Evolutionary conservation across 1,140 invertebrate genomes (phyloP).

Genomic region (Panulirus ornatus): DNA sequence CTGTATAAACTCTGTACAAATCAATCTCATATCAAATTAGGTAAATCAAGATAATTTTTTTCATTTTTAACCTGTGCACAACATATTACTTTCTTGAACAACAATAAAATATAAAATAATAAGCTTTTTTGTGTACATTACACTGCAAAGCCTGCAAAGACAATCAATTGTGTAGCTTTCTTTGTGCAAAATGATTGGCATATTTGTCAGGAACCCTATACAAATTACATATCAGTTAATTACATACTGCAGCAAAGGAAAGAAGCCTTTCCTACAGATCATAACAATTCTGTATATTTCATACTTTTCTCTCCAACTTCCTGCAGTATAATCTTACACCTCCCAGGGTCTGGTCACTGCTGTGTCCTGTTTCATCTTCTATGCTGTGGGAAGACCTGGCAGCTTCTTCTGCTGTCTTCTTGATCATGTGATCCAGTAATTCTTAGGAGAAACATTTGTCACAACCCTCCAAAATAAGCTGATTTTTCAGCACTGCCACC

Average conservation of each 20-base stretch:
- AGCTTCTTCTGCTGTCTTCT: constrained; percentile 81
- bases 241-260: neutral
- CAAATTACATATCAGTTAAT: neutral
- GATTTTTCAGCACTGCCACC: constrained; percentile 90
- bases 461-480: constrained; percentile 90
- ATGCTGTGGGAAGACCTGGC: constrained; percentile 28
- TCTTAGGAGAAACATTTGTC: constrained; percentile 93
- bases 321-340: neutral
- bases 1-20: neutral
- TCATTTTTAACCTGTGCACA: too few relatives aligned
- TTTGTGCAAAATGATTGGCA: neutral
- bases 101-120: neutral
- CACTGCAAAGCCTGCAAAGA: neutral
- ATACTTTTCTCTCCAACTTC: neutral
- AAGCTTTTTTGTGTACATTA: neutral
- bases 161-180: neutral
- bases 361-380: constrained; percentile 62
- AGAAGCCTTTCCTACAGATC: neutral
- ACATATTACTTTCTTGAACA: neutral
- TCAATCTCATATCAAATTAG: neutral
- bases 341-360: constrained; percentile 74
- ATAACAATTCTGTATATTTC: neutral
- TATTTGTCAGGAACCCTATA: neutral
- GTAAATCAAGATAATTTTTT: neutral
- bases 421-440: constrained; percentile 88